Evolutionary conservation across 1,140 invertebrate genomes (phyloP).

Genomic region (Heterodera schachtii): DNA sequence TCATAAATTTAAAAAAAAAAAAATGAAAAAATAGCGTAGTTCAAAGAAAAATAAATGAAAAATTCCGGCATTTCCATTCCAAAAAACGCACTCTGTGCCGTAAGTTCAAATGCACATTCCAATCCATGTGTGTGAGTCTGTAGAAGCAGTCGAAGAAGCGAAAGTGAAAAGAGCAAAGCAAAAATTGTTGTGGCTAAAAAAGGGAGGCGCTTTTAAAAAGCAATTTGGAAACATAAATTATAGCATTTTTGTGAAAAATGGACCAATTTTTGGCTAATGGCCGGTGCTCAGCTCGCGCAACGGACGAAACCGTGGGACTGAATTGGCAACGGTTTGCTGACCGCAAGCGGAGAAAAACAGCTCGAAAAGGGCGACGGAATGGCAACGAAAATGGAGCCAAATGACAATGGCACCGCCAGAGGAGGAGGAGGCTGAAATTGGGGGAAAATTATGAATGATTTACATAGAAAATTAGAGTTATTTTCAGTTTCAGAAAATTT

Average conservation of each 20-base stretch:
- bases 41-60: too few species aligned
- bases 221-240: too few species aligned
- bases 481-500: too few species aligned
- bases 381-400: constrained; percentile 26
- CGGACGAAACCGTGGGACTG: neutral
- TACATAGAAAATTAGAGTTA: too few species aligned
- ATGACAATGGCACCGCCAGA: neutral
- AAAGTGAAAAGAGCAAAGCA: neutral
- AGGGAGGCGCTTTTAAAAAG: neutral
- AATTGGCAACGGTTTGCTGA: neutral
- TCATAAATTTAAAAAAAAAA: too few species aligned
- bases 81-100: neutral
- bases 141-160: constrained; percentile 3
- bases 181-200: neutral
- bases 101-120: constrained; percentile 26
- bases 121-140: constrained; percentile 19
- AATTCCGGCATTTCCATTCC: too few species aligned
- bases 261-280: neutral
- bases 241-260: too few species aligned
- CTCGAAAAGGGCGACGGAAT: constrained; percentile 21
- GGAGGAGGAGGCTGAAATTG: neutral
- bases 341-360: neutral
- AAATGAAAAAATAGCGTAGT: too few species aligned
- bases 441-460: too few species aligned
- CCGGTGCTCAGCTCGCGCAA: constrained; percentile 14